A percentile compares a stretch with the other conserved stretches of the same genome.
Conservation (phyloP, 2,113 vertebrate genomes). For the Phylloscopus trochilus region DNA sequence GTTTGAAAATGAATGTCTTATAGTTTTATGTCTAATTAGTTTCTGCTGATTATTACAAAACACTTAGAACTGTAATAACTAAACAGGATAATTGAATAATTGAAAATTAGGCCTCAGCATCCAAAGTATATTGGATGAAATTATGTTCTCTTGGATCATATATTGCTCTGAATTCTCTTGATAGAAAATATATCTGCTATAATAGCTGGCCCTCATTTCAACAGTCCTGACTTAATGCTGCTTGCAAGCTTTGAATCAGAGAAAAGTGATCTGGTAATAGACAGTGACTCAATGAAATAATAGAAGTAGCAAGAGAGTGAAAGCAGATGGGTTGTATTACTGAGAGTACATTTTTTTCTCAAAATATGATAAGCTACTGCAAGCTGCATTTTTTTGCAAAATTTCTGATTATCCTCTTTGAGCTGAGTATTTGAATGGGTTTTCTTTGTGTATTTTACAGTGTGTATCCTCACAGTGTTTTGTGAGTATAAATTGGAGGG, state of each 20-base stretch:
- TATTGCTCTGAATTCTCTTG: neutral
- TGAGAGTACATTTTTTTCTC: neutral
- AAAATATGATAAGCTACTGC: neutral
- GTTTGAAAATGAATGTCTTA: conserved; percentile 53
- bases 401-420: neutral
- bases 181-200: neutral
- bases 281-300: neutral
- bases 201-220: neutral
- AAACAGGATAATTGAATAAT: conserved; percentile 60
- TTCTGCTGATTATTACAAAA: conserved; percentile 50
- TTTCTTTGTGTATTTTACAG: neutral
- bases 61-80: conserved; percentile 49
- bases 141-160: neutral
- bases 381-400: neutral
- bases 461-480: neutral
- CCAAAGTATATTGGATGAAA: conserved; percentile 11
- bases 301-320: neutral
- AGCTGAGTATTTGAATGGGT: neutral
- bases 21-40: conserved; percentile 65
- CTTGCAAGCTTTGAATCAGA: neutral
- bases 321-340: neutral
- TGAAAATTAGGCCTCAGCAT: neutral
- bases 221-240: neutral
- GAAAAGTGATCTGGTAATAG: neutral
- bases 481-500: neutral